phyloP scores from a whole-genome alignment of 2,113 vertebrate species.

The Callipepla squamata region DNA sequence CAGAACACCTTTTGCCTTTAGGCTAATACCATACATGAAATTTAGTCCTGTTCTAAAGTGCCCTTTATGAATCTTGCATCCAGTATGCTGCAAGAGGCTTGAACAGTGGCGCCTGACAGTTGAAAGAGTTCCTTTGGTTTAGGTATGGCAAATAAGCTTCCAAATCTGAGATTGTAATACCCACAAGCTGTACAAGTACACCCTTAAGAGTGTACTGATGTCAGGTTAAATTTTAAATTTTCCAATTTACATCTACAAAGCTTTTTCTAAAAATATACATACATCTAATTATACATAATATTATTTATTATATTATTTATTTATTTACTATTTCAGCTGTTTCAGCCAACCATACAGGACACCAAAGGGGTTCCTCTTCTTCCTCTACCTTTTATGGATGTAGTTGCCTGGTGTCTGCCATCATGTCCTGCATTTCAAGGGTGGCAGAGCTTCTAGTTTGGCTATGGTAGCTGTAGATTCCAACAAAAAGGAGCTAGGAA shows the following conservation, averaged over 20 bases:
- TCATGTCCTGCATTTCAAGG: neutral
- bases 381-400: neutral
- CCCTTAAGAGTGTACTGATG: neutral
- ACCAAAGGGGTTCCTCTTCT: neutral
- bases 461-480: neutral
- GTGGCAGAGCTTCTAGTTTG: neutral
- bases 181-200: neutral
- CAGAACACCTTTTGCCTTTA: neutral
- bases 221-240: neutral
- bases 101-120: neutral
- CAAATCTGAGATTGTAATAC: neutral
- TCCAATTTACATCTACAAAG: neutral
- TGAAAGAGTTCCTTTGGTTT: neutral
- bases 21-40: neutral
- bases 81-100: neutral
- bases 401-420: neutral
- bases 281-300: neutral
- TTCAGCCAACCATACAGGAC: fast-evolving
- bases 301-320: neutral
- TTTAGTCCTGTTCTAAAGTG: neutral
- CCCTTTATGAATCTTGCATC: neutral
- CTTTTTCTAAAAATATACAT: neutral
- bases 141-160: neutral
- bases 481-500: neutral
- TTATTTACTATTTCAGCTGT: neutral